Conservation (phyloP, 2,888 invertebrate species). For the Drosophila neonasuta region DNA sequence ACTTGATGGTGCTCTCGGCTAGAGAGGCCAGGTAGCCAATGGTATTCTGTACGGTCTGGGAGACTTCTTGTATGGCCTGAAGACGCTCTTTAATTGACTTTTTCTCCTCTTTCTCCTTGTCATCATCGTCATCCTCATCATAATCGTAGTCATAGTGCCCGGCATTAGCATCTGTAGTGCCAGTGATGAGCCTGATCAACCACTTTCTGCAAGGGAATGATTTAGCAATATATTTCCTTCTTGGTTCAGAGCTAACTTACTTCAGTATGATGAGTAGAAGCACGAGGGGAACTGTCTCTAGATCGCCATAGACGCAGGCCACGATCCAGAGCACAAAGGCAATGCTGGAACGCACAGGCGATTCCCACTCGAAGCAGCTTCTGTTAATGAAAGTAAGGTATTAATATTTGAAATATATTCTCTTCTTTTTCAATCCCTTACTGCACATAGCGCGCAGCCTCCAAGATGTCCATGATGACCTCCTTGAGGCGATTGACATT, state of each 20-base stretch:
- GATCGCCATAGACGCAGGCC: slow-evolving; percentile 96
- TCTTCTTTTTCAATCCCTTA: slow-evolving; percentile 80
- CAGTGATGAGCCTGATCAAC: slow-evolving; percentile 81
- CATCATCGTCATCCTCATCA: slow-evolving; percentile 93
- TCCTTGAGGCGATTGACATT: slow-evolving; percentile 96
- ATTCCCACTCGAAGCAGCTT: slow-evolving; percentile 99
- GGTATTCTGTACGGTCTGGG: slow-evolving; percentile 97
- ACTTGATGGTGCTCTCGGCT: slow-evolving; percentile 97
- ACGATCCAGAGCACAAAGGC: slow-evolving; percentile 93
- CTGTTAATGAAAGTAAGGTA: slow-evolving; percentile 82
- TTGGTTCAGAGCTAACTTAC: slow-evolving; percentile 79
- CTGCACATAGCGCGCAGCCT: slow-evolving; percentile 95
- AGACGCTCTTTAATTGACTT: slow-evolving; percentile 96
- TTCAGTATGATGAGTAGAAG: slow-evolving; percentile 89
- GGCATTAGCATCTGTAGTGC: slow-evolving; percentile 72
- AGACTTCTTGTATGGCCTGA: slow-evolving; percentile 98
- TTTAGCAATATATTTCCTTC: neutral
- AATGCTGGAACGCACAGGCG: slow-evolving; percentile 90
- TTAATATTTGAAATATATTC: no score
- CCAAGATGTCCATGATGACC: slow-evolving; percentile 93
- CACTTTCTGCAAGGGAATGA: slow-evolving; percentile 76
- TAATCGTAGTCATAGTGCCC: slow-evolving; percentile 85
- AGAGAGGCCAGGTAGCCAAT: slow-evolving; percentile 97
- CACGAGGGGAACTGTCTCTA: slow-evolving; percentile 95
- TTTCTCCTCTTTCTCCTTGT: slow-evolving; percentile 97